Base-by-base conservation (phyloP, 2,113 vertebrate genomes). In the Hemiprocne comata region DNA sequence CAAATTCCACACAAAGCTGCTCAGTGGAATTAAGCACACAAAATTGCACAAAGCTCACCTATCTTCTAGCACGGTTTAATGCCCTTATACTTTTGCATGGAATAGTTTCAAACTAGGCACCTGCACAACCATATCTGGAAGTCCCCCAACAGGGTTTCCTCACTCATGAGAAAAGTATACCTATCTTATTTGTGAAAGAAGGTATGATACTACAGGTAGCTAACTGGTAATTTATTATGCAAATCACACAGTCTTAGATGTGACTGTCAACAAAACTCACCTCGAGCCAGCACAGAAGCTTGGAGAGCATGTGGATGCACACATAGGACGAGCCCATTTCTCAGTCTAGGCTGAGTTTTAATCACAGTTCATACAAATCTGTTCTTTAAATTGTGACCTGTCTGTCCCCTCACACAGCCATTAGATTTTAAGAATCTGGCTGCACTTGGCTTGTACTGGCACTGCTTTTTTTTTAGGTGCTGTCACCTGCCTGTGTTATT, bases 231-330 rank as follows among this genome's bases (percentile, higher is more conserved):
- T 12, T 31, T 13, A 31, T 34, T 21, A 7, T 9, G 25, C 57
- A 75, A 48, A 31, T 61, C 77, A 44, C 0, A 0, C 33, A 57
- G 72, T 26, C 72, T 83, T 58, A n/a, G 90, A 64, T 0, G 0
- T 50, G 78, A 82, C 66, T 55, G 48, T 71, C 57, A 91, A 62
- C 54, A 66, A 78, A 87, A 29, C 65, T 74, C 81, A 25, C 64
- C 82, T 12, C 18, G 38, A 92, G 26, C 66, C 66, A 79, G 61
- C 67, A 31, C 40, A 61, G 64, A 51, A 66, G 40, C 29, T 53
- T 31, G 21, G 8, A 50, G 50, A 89, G 36, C 19, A 1, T 12
- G 6, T 9, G 12, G 1, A 8, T 13, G 10, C 26, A 62, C 14
- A 64, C 42, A n/a, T 1, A 65, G 33, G 48, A 82, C 2, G 5